phyloP scores from a whole-genome alignment of 2,113 vertebrate species.

The Catagonus wagneri region DNA sequence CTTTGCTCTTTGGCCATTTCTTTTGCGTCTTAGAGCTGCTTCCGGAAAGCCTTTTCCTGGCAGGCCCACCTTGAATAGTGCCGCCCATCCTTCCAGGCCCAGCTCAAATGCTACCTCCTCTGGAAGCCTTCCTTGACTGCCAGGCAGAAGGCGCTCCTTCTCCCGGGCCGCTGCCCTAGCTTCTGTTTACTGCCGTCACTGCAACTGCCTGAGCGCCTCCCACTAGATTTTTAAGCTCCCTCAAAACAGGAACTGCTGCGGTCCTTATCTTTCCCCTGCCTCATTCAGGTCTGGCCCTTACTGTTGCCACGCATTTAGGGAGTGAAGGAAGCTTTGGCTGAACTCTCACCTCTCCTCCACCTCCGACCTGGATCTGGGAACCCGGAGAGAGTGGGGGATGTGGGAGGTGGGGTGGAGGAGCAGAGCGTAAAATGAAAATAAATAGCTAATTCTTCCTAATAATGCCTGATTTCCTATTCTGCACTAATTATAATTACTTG shows the following conservation, averaged over 20 bases:
- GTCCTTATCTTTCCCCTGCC: neutral
- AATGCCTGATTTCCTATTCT: conserved; percentile 88
- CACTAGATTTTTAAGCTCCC: neutral
- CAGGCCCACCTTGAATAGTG: neutral
- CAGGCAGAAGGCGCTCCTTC: neutral
- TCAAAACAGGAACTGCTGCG: neutral
- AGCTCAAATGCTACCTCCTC: conserved; percentile 45
- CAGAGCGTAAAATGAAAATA: conserved; percentile 87
- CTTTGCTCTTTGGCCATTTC: neutral
- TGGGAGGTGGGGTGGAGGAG: neutral
- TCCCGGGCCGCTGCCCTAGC: rapidly evolving
- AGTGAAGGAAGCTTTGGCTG: neutral
- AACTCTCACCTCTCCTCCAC: neutral
- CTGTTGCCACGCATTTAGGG: neutral
- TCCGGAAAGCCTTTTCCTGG: neutral
- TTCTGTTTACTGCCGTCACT: neutral
- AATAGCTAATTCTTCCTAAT: conserved; percentile 88
- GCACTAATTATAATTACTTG: conserved; percentile 90
- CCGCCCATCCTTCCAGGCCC: neutral
- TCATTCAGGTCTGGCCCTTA: neutral
- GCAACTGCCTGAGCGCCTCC: neutral
- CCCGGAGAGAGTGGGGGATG: conserved; percentile 68
- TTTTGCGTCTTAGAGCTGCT: neutral
- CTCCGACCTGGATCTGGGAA: conserved; percentile 60
- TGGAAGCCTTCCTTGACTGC: neutral